Base-by-base conservation (phyloP, 2,797 vertebrate species). In the Sebastes itinus region DNA sequence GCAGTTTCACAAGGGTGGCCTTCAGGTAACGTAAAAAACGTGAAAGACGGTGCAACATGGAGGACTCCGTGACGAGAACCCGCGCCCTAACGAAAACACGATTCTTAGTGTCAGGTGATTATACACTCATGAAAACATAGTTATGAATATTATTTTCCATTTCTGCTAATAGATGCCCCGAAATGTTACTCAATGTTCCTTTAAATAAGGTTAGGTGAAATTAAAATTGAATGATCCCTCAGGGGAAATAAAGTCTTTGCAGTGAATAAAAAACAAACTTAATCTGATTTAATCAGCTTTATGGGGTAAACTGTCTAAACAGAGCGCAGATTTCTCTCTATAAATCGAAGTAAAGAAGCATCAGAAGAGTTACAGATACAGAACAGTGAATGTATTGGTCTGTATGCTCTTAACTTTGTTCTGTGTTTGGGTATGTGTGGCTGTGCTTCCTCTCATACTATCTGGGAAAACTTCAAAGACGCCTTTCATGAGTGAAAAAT, bases 391-490 rank as follows among this genome's bases (percentile, higher is more conserved):
- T 27, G 33, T 4, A 8, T 67, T 33, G 35, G 13, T 23, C 46
- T 35, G 18, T n/a, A 28, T 8, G 55, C 23, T 54, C 27, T 59
- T 28, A 35, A n/a, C 14, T 30, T 16, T 46, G 16, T 22, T 32
- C 65, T 23, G 18, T 60, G 35, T 76, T 20, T 70, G 33, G 14
- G 27, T 23, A 30, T 28, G 22, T 11, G 4, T 64, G 20, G 4
- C 58, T 60, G 22, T 18, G 13, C 32, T 68, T 80, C 67, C 28
- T 52, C 58, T 78, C 20, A 55, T 46, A 33, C 59, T 56, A 30
- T 60, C 55, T 35, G 32, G 16, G 65, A 69, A 49, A 49, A 71
- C 86, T 90, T 90, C 90, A 91, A 92, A 91, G 85, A 52, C 9
- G 1, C 68, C 63, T 87, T 87, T 89, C 75, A 84, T 86, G 54